These are phyloP conservation scores for Melieria crassipennis DNA, from an alignment of 2,888 invertebrate genomes.

Conservation along the genomic window DNA sequence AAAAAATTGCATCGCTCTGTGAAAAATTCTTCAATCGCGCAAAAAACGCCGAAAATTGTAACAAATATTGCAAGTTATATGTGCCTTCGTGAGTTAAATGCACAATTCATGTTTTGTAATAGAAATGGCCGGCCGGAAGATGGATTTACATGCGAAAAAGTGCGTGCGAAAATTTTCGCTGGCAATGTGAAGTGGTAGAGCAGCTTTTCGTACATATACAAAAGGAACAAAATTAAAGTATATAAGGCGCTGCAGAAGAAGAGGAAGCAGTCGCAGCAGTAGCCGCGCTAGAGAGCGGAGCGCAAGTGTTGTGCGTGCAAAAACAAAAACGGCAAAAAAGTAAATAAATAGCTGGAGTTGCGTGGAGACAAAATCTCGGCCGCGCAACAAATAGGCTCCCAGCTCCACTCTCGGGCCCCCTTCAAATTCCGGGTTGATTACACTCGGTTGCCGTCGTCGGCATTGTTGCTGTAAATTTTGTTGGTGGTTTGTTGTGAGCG, in stretches of 20 bases:
- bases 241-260: conserved; percentile 26
- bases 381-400: too few species aligned
- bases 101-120: conserved; percentile 27
- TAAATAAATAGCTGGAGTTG: too few species aligned
- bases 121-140: conserved; percentile 17
- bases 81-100: conserved; percentile 36
- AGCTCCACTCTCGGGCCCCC: too few species aligned
- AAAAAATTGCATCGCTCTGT: conserved; percentile 35
- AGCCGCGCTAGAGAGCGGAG: conserved; percentile 18
- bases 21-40: conserved; percentile 31
- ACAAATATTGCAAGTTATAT: conserved; percentile 29
- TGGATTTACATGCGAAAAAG: conserved; percentile 24
- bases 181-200: conserved; percentile 13
- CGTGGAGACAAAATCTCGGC: too few species aligned
- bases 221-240: conserved; percentile 27
- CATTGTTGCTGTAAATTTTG: too few species aligned
- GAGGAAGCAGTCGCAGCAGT: conserved; percentile 13
- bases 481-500: too few species aligned
- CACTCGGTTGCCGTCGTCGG: too few species aligned
- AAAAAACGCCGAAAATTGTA: conserved; percentile 25
- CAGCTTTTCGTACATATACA: conserved; percentile 33
- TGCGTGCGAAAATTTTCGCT: conserved; percentile 26
- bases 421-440: too few species aligned
- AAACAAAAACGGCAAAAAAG: too few species aligned
- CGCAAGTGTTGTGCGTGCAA: neutral